Base-by-base conservation (phyloP, 1,140 invertebrate species). In the Microplitis mediator region DNA sequence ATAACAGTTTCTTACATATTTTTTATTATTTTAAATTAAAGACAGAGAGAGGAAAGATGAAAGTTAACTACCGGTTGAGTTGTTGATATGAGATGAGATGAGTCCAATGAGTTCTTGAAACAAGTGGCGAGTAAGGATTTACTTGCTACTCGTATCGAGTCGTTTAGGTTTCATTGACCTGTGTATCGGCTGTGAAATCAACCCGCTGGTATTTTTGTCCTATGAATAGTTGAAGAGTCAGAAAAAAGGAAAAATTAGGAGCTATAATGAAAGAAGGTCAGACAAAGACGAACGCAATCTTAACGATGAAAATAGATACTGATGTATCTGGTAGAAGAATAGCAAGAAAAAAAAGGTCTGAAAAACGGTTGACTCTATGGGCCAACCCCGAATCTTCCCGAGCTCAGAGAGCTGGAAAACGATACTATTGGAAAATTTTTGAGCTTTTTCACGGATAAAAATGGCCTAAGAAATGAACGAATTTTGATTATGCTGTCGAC, bases 161-260 rank as follows among this genome's bases (percentile, higher is more conserved):
- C 64, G 45, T 66, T 66, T 45, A 66, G 11, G 64, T 66, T 66
- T 13, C 45, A 52, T 66, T 66, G 64, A 52, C 64, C 45, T 13
- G 14, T 3, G 32, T 36, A 36, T 31, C 35, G 14, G 63, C 16
- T 31, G 13, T 62, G 56, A 58, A 5, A 31, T 58, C 6, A 39
- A 14, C 60, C 39, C 39, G 39, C 39, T 45, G 6, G 39, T 45
- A 45, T 45, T 45, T 45, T 45, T 6, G 23, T 50, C 5, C 52
- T 4, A 5, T 54, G 52, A 23, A 54, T 54, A 14, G 5, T 14
- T 54, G n/a, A 23, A 8, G n/a, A 54, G n/a, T n/a, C 6, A 50
- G 52, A 54, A 54, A 54, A 54, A 54, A 54, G 52, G n/a, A 23
- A 54, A 6, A 54, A 54, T 54, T 54, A 64, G 36, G 35, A 45